phyloP scores from a whole-genome alignment of 2,797 vertebrate species.

The Sebastes minor region DNA sequence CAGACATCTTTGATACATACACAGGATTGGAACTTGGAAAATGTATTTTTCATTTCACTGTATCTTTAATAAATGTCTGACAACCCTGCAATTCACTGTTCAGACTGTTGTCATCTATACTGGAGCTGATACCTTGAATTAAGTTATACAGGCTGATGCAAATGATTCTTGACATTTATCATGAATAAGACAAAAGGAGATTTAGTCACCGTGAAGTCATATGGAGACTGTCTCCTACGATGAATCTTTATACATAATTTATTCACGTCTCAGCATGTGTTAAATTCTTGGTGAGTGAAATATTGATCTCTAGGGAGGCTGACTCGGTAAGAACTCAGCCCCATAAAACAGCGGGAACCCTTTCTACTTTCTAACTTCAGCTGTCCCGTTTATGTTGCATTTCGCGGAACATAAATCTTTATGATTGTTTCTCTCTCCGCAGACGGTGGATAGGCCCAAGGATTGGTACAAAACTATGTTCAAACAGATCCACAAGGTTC shows the following conservation, averaged over 20 bases:
- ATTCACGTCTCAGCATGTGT: background rate
- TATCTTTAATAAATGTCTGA: background rate
- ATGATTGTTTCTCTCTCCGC: slow-evolving; percentile 39
- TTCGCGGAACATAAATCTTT: slow-evolving; percentile 30
- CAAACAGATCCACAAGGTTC: slow-evolving; percentile 99
- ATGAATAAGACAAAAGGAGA: background rate
- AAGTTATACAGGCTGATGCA: background rate
- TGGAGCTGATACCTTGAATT: background rate
- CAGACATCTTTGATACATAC: background rate
- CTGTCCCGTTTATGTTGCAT: slow-evolving; percentile 15
- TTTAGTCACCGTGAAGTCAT: background rate
- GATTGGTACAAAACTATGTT: slow-evolving; percentile 99
- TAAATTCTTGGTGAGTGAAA: slow-evolving; percentile 12
- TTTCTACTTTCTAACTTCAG: slow-evolving; percentile 1
- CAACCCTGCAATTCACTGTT: background rate
- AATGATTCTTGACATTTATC: background rate
- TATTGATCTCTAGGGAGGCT: background rate
- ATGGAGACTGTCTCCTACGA: background rate
- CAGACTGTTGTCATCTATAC: background rate
- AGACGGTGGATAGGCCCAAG: slow-evolving; percentile 98
- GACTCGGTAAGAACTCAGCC: background rate
- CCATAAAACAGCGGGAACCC: slow-evolving; percentile 13
- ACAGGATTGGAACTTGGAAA: background rate
- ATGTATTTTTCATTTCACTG: background rate
- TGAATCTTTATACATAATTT: background rate